Evolutionary conservation across 2,113 vertebrate genomes (phyloP).

Genomic region (Anhinga rufa): DNA sequence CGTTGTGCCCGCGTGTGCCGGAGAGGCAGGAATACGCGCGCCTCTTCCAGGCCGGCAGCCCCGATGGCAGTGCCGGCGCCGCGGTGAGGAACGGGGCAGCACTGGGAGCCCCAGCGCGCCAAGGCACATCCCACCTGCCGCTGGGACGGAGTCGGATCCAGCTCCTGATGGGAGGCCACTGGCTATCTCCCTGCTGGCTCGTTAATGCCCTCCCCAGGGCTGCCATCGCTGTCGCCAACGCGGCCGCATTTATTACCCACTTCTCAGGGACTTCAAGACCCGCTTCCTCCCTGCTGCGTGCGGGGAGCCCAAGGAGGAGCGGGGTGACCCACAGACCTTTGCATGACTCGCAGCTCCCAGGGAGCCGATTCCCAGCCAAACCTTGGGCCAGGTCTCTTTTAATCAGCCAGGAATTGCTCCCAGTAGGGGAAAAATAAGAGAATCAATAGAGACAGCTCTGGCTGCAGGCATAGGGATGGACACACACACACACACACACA

Average conservation of each 20-base stretch:
- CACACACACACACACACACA: background rate
- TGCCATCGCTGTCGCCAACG: background rate
- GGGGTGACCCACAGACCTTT: background rate
- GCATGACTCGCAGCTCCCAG: background rate
- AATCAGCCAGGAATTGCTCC: background rate
- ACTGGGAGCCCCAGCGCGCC: fast-evolving
- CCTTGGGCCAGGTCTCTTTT: background rate
- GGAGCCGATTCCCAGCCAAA: background rate
- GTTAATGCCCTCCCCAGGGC: background rate
- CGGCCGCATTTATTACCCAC: background rate
- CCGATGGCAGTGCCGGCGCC: background rate
- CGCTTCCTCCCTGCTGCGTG: fast-evolving
- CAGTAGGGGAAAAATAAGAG: background rate
- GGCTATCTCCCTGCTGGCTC: background rate
- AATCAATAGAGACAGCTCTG: background rate
- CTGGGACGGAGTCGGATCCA: background rate
- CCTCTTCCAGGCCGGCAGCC: background rate
- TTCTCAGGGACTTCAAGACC: background rate
- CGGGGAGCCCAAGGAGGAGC: background rate
- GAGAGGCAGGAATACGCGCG: fast-evolving
- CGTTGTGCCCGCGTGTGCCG: fast-evolving
- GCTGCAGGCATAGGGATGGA: background rate
- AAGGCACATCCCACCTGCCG: background rate
- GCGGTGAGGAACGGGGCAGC: fast-evolving
- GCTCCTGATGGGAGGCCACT: background rate